A percentile compares a stretch with the other conserved stretches of the same genome.
Evolutionary conservation across 2,888 invertebrate genomes (phyloP).

Genomic region (Lepidochitona cinerea): DNA sequence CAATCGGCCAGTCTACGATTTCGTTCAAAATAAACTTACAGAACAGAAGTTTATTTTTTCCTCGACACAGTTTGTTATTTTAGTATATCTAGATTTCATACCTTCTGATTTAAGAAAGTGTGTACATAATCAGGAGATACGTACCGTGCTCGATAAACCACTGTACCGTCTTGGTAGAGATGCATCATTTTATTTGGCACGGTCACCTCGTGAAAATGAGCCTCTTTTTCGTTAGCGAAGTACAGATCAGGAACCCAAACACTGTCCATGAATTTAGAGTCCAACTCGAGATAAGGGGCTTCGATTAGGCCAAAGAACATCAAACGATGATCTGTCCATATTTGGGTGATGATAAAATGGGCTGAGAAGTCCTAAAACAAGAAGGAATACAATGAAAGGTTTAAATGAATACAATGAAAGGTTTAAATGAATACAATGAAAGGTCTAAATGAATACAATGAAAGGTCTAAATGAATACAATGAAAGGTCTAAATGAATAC

Average conservation of each 20-base stretch:
- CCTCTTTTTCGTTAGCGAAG: constrained; percentile 59
- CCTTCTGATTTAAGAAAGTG: no score
- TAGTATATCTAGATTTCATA: no score
- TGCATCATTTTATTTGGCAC: constrained; percentile 62
- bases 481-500: no score
- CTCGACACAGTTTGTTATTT: no score
- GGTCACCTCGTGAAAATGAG: constrained; percentile 56
- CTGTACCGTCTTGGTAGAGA: constrained; percentile 50
- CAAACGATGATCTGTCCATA: constrained; percentile 48
- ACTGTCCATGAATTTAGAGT: constrained; percentile 49
- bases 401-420: no score
- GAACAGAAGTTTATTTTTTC: no score
- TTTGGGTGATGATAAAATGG: constrained; percentile 49
- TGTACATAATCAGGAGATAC: no score
- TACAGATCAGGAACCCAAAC: constrained; percentile 63
- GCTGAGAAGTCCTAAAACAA: constrained; percentile 48
- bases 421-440: not conserved
- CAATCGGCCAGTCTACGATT: no score
- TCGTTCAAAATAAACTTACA: no score
- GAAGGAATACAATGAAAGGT: not conserved
- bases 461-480: no score
- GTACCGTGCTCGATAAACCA: constrained; percentile 34
- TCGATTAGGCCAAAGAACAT: constrained; percentile 46
- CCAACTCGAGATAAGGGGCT: constrained; percentile 51
- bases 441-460: not conserved